Evolutionary conservation across 1,140 invertebrate genomes (phyloP), one percentile per base, ranked within the genome.

Genomic region (Maniola jurtina): DNA sequence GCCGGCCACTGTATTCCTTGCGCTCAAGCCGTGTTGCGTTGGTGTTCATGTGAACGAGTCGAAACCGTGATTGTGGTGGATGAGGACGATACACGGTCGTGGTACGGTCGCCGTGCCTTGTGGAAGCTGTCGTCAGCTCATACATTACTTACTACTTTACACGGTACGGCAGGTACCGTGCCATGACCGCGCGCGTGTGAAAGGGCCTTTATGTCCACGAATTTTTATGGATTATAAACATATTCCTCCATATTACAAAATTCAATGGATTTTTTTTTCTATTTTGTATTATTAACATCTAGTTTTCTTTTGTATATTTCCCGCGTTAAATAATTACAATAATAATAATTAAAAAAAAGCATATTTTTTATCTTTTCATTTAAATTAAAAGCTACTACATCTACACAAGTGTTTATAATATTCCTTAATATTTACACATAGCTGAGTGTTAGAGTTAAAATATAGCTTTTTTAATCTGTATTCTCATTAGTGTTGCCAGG

Each of bases 191-290:
- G 25, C 25, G 25, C 25, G 4, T 25, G 25, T 25, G 25, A 25
- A 25, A 25, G 4, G 25, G 25, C 1, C 25, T 6, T n/a, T 69
- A 54, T 68, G 40, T 66, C 83, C 78, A 82, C 56, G 83, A 88
- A 79, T 80, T 83, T 74, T 72, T 72, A 84, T 80, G 86, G 83
- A 86, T 79, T 76, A 64, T 68, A 81, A 88, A 86, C 83, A 86
- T 85, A 86, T 86, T 69, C 66, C 70, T 87, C 83, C 83, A 84
- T 87, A 64, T 70, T 72, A 14, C 25, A 72, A 77, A 82, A 84
- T 80, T 81, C 76, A 70, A 74, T 79, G 80, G 82, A 80, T 60
- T 66, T 74, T 72, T 76, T 61, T 64, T 40, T 55, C n/a, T 65
- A 60, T 35, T 36, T 58, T 66, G 34, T 42, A 64, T 50, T n/a